Conservation (phyloP, 2,113 vertebrate genomes). For the Poeciliopsis retropinna region DNA sequence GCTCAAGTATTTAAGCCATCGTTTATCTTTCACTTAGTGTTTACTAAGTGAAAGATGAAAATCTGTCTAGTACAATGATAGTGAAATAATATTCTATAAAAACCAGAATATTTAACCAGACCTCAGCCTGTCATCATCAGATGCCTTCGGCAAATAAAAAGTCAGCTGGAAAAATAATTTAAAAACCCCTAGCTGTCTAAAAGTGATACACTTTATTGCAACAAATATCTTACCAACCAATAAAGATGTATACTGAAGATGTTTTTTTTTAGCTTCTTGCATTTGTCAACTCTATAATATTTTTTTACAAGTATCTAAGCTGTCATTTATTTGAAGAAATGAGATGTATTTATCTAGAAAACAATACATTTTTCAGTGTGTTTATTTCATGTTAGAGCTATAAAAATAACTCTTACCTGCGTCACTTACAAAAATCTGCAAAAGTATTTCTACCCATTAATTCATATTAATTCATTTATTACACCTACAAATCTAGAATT, state of each 20-base stretch:
- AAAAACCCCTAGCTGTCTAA: conserved; percentile 31
- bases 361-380: no score
- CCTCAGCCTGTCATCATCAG: conserved; percentile 56
- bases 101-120: conserved; percentile 68
- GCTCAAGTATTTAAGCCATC: conserved; percentile 34
- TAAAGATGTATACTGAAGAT: no score
- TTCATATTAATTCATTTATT: no score
- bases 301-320: background rate
- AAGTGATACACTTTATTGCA: no score
- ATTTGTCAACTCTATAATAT: background rate
- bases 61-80: conserved; percentile 73
- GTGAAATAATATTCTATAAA: conserved; percentile 67
- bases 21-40: no score
- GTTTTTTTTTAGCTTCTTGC: background rate
- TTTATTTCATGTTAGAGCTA: background rate
- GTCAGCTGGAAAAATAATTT: conserved; percentile 18
- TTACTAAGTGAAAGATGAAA: conserved; percentile 57
- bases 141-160: conserved; percentile 45
- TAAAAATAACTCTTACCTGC: background rate
- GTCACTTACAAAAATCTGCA: background rate
- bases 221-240: no score
- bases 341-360: no score
- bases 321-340: background rate
- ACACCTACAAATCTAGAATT: background rate
- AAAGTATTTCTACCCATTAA: background rate